Evolutionary conservation across 2,888 invertebrate genomes (phyloP).

Genomic region (Perizoma affinitatum): DNA sequence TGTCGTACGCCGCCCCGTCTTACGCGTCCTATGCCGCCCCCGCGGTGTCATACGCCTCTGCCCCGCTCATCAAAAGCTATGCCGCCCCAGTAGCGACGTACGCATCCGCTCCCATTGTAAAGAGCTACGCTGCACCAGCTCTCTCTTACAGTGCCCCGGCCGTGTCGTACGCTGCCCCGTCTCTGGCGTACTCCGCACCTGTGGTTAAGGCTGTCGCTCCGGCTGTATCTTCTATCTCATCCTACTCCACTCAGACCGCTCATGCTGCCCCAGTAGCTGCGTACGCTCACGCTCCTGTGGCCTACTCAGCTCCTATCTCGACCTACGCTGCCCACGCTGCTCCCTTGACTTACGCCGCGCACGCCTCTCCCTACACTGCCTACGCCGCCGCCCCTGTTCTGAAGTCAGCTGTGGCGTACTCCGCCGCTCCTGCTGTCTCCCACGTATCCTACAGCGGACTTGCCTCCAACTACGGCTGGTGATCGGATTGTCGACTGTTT

Average conservation of each 20-base stretch:
- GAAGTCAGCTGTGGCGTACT: slow-evolving; percentile 77
- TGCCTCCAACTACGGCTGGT: slow-evolving; percentile 86
- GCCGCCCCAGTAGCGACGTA: slow-evolving; percentile 50
- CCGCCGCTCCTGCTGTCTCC: slow-evolving; percentile 84
- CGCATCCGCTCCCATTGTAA: slow-evolving; percentile 44
- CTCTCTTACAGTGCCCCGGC: slow-evolving; percentile 43
- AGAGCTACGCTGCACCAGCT: slow-evolving; percentile 53
- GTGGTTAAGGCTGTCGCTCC: slow-evolving; percentile 54
- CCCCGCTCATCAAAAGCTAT: slow-evolving; percentile 32
- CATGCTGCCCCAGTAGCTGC: slow-evolving; percentile 45
- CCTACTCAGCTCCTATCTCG: slow-evolving; percentile 56
- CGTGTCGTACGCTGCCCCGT: slow-evolving; percentile 44
- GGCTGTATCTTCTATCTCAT: slow-evolving; percentile 42
- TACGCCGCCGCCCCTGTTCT: slow-evolving; percentile 59
- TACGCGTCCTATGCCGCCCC: slow-evolving; percentile 43
- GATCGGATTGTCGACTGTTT: slow-evolving; percentile 64
- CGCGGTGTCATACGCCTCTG: slow-evolving; percentile 50
- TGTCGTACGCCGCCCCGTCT: slow-evolving; percentile 31
- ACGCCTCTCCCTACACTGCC: slow-evolving; percentile 48
- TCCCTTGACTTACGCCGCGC: slow-evolving; percentile 55
- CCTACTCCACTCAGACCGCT: slow-evolving; percentile 45
- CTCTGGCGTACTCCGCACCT: slow-evolving; percentile 53
- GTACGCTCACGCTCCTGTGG: slow-evolving; percentile 47
- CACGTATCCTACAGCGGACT: slow-evolving; percentile 87
- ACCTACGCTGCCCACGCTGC: slow-evolving; percentile 51